phyloP scores from a whole-genome alignment of 1,140 invertebrate genomes.

The Tetragonula clypearis region DNA sequence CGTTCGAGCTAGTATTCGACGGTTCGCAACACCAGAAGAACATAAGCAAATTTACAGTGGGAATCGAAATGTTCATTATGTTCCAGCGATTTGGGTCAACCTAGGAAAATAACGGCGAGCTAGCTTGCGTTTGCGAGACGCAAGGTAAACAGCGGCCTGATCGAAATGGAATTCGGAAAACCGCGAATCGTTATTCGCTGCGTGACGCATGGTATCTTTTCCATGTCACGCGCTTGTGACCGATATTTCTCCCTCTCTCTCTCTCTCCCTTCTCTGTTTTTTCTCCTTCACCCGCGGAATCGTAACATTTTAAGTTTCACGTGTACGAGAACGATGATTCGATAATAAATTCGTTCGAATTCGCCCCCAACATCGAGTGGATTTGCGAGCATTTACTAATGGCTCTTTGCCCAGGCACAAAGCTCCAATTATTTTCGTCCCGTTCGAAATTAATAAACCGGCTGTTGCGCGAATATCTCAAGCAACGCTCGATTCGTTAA shows the following conservation, averaged over 20 bases:
- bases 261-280: background rate
- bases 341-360: conserved; percentile 8
- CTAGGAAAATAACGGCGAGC: conserved; percentile 48
- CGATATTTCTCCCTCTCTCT: background rate
- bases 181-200: conserved; percentile 22
- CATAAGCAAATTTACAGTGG: conserved; percentile 57
- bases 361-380: background rate
- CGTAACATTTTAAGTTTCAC: background rate
- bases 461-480: conserved; percentile 21
- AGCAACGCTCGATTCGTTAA: conserved; percentile 7
- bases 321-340: background rate
- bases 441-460: conserved; percentile 44
- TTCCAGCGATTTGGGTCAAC: conserved; percentile 41
- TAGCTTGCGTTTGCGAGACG: conserved; percentile 37
- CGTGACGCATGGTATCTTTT: background rate
- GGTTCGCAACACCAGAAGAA: conserved; percentile 21
- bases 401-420: conserved; percentile 29
- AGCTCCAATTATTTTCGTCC: conserved; percentile 35
- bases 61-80: conserved; percentile 64
- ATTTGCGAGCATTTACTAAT: conserved; percentile 27
- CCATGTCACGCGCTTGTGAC: too few species aligned
- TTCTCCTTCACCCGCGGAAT: background rate
- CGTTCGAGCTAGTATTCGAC: background rate
- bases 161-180: conserved; percentile 33
- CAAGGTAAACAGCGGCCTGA: conserved; percentile 29